Conservation (phyloP, 2,888 invertebrate genomes). For the Gerosis bhagava region DNA sequence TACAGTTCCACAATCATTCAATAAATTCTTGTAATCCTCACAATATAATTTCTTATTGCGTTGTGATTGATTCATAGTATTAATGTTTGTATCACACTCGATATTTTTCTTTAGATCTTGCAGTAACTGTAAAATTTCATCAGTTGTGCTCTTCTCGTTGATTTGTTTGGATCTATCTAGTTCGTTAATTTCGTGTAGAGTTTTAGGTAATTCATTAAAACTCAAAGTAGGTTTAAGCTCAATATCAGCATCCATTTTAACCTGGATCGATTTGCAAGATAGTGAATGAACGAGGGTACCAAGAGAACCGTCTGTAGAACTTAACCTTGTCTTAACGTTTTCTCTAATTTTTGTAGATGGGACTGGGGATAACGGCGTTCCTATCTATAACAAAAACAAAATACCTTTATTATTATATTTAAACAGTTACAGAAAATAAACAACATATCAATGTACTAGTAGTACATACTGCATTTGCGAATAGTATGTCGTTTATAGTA, state of each 20-base stretch:
- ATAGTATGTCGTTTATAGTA: too few species aligned
- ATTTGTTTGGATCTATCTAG: constrained; percentile 49
- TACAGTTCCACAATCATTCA: not conserved
- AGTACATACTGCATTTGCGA: too few species aligned
- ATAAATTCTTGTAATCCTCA: constrained; percentile 1
- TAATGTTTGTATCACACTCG: not conserved
- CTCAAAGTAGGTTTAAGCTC: constrained; percentile 9
- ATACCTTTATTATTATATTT: too few species aligned
- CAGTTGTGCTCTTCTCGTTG: constrained; percentile 33
- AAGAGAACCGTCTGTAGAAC: not conserved
- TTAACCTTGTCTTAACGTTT: too few species aligned
- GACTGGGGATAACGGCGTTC: constrained; percentile 45
- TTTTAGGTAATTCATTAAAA: constrained; percentile 11
- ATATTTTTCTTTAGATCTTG: constrained; percentile 31
- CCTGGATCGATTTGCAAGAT: constrained; percentile 14
- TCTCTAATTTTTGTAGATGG: too few species aligned
- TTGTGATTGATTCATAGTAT: too few species aligned
- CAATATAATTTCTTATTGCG: too few species aligned
- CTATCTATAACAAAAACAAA: constrained; percentile 49
- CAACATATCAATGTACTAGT: too few species aligned
- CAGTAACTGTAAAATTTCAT: constrained; percentile 41
- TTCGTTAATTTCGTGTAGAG: constrained; percentile 28
- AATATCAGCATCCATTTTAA: not conserved
- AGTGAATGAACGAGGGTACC: constrained; percentile 1
- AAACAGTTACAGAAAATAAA: too few species aligned